Conservation (phyloP, 64 coral and sea anemone genomes). For the Catalaphyllia jardinei region DNA sequence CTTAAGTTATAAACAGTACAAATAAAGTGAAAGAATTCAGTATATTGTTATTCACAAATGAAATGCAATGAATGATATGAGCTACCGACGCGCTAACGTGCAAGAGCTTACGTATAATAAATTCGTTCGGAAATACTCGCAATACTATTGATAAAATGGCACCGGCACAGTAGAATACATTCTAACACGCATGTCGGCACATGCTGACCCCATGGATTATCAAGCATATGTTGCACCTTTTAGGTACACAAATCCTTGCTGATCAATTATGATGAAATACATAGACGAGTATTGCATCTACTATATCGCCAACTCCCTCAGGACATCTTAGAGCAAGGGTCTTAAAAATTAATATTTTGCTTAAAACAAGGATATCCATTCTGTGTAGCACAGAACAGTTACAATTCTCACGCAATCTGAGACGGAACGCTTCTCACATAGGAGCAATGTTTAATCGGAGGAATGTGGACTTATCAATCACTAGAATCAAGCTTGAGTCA, state of each 20-base stretch:
- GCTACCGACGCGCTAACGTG: neutral
- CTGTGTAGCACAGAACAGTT: neutral
- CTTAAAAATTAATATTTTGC: slow-evolving; percentile 18
- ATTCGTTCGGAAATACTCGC: neutral
- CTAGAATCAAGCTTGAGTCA: slow-evolving; percentile 11
- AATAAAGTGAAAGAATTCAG: neutral
- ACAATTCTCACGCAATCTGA: neutral
- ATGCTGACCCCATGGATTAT: neutral
- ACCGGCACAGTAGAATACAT: neutral
- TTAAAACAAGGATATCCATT: neutral
- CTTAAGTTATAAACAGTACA: neutral
- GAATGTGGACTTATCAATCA: neutral
- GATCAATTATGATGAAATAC: neutral
- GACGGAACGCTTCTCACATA: neutral
- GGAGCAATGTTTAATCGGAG: neutral
- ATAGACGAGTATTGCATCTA: neutral
- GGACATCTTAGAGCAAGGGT: neutral
- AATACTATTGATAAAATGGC: neutral
- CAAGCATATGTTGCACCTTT: neutral
- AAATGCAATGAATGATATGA: neutral
- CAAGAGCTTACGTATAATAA: neutral
- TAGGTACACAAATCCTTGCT: neutral
- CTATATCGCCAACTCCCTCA: slow-evolving; percentile 24
- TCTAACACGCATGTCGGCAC: neutral
- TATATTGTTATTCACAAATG: neutral